phyloP scores from a whole-genome alignment of 2,888 invertebrate genomes.

The Portevinia maculata region DNA sequence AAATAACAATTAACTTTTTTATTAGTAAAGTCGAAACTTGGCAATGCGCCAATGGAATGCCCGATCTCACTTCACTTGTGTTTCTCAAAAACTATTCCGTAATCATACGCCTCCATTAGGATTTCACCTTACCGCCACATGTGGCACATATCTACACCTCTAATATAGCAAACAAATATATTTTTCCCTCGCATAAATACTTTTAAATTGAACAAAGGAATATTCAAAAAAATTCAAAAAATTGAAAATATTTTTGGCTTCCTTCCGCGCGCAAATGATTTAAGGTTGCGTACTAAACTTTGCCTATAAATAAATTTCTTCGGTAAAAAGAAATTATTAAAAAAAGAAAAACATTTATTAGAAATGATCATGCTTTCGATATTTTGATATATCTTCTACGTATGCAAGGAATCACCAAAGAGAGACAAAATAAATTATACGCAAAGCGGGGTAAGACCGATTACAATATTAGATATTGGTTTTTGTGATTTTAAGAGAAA shows the following conservation, averaged over 20 bases:
- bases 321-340: neutral
- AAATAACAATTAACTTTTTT: slow-evolving; percentile 40
- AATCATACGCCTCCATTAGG: slow-evolving; percentile 54
- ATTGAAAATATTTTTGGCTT: slow-evolving; percentile 24
- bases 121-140: slow-evolving; percentile 30
- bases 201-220: slow-evolving; percentile 37
- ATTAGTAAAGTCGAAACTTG: slow-evolving; percentile 53
- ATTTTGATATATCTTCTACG: slow-evolving; percentile 7
- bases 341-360: slow-evolving; percentile 11
- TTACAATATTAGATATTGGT: neutral
- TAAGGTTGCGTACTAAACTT: slow-evolving; percentile 45
- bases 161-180: slow-evolving; percentile 2
- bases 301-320: slow-evolving; percentile 33
- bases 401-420: slow-evolving; percentile 35
- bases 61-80: slow-evolving; percentile 5
- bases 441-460: neutral
- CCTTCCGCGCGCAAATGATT: slow-evolving; percentile 12
- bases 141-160: slow-evolving; percentile 30
- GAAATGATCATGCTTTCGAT: slow-evolving; percentile 5
- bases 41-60: slow-evolving; percentile 63
- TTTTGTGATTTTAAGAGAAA: slow-evolving; percentile 40
- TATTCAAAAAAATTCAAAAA: slow-evolving; percentile 1
- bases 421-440: neutral
- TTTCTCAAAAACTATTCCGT: slow-evolving; percentile 46
- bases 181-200: slow-evolving; percentile 2